Percentiles rank a stretch among this genome's conserved stretches.
These are phyloP conservation scores for Zygothrica quintamaculata DNA, from an alignment of 2,888 invertebrate species.

Conservation along the genomic window DNA sequence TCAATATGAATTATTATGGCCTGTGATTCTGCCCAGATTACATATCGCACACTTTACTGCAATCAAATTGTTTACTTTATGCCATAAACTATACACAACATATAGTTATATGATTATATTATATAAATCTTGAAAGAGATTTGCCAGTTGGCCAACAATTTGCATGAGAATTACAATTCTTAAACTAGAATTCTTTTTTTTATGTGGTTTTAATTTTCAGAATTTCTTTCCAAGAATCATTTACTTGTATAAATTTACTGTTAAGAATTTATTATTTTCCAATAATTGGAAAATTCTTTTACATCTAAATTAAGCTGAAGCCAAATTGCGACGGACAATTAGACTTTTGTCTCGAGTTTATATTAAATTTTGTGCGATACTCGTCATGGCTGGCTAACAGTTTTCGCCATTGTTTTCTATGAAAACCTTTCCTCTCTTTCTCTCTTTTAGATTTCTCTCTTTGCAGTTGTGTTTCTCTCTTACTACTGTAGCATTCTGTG, in stretches of 20 bases:
- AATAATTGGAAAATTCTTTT: not conserved
- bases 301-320: slow-evolving; percentile 27
- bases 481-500: slow-evolving; percentile 26
- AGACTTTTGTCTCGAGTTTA: slow-evolving; percentile 29
- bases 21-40: slow-evolving; percentile 1
- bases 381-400: slow-evolving; percentile 75
- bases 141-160: too few relatives aligned
- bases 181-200: too few relatives aligned
- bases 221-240: too few relatives aligned
- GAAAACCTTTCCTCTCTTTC: slow-evolving; percentile 7
- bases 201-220: too few relatives aligned
- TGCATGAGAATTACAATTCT: too few relatives aligned
- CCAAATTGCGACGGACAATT: slow-evolving; percentile 27
- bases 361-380: slow-evolving; percentile 53
- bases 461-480: slow-evolving; percentile 1
- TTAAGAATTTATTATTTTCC: not conserved
- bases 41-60: slow-evolving; percentile 22
- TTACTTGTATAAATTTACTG: not conserved
- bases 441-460: slow-evolving; percentile 8
- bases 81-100: not conserved
- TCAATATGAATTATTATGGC: slow-evolving; percentile 60
- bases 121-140: too few relatives aligned
- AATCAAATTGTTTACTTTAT: slow-evolving; percentile 6
- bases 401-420: slow-evolving; percentile 70
- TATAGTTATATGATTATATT: too few relatives aligned